Base-by-base conservation (phyloP, 2,888 invertebrate species). In the Agonopterix arenella region DNA sequence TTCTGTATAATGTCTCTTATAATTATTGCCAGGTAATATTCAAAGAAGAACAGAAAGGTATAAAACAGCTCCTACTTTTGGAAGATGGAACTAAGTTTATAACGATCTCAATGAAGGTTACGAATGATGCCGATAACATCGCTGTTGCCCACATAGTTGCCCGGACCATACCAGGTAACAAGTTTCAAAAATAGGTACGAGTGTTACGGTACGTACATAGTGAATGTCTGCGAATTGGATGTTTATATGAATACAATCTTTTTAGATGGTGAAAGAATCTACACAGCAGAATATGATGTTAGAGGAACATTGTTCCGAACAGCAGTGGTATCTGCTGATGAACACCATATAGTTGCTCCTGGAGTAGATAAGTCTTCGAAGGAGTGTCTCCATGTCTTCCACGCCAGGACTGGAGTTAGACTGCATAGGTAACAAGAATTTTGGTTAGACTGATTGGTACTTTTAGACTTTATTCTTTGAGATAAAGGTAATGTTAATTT, bases 331-430 rank as follows among this genome's bases (percentile, higher is more conserved):
- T 96, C 97, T 0, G 93, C 93, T 0, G 98, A 98, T 72, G 93
- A 93, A 45, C 91, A 93, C 18, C 92, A 94, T 63, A 86, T 98
- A 3, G 92, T 95, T 0, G 93, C 94, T 5, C 92, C 95, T 1
- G 95, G 95, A 0, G 93, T 96, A 0, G 98, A 97, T 66, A 96
- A 96, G 67, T 91, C 93, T 0, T 93, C 92, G 46, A 91, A 93
- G 56, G 97, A 97, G 72, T 95, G 95, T 50, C 84, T 98, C 1
- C 93, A 94, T 50, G 93, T 97, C 0, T 95, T 96, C 71, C 96
- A 94, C 64, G 94, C 95, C 0, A 92, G 93, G 55, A 96, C 93
- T 44, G 98, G 98, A 0, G 91, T 91, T 4, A 79, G 83, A 42
- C 54, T 90, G 11, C 90, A 90, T 53, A 86, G 86, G 89, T 88